Base-by-base conservation (phyloP, 2,113 vertebrate species). In the Microcebus ravelobensis region DNA sequence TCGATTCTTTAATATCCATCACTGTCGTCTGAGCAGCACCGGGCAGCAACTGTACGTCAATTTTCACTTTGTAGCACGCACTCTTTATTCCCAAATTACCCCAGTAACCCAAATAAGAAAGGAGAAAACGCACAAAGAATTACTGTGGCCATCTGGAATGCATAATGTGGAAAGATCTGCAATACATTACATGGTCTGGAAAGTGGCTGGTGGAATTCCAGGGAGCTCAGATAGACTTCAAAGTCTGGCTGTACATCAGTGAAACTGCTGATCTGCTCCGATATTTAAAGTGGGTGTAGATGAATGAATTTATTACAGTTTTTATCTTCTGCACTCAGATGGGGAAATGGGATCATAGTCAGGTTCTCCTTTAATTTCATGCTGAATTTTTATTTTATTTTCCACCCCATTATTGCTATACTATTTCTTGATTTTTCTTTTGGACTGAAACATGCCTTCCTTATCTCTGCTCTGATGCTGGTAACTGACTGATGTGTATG, bases 201-300 rank as follows among this genome's bases (percentile, higher is more conserved):
- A 99, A 99, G 98, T 95, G 98, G 98, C 98, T 99, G 98, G 99
- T 99, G 15, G 5, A 98, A 98, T 99, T 99, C 99, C 99, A 99
- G 97, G 96, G 98, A 98, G 98, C 98, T 98, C 98, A 99, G 99
- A 99, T 98, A 98, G 98, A 99, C 99, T 99, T 99, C 99, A 99
- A 99, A 99, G 99, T 98, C 98, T 98, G 98, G 98, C 98, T 86
- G 70, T 97, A 98, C 98, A 99, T 99, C 98, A 99, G 98, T 99
- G 98, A 98, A 98, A 98, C 97, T 98, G 96, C 97, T 98, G 98
- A 98, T 98, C 98, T 95, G 96, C 97, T 98, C 96, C 98, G 97
- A 98, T 99, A 98, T 98, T 98, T 98, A 98, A 98, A 99, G 98
- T 98, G 98, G 98, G 98, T 98, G 98, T 98, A 98, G 98, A 98